phyloP scores from a whole-genome alignment of 2,113 vertebrate genomes.

The Sprattus sprattus region DNA sequence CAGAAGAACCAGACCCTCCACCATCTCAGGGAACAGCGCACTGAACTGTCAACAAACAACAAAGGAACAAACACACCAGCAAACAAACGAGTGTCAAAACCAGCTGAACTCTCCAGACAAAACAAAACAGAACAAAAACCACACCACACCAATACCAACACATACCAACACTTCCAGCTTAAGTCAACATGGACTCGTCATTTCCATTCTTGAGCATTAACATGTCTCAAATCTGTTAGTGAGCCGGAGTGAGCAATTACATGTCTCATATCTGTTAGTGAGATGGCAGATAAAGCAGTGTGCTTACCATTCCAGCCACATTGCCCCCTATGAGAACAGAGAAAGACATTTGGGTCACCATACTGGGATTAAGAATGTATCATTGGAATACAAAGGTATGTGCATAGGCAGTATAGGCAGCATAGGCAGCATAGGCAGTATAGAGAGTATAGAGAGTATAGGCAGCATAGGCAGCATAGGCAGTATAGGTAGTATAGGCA shows the following conservation, averaged over 20 bases:
- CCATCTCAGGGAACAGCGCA: slow-evolving; percentile 86
- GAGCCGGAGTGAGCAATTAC: not conserved
- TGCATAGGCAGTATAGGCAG: no score
- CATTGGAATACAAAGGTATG: no score
- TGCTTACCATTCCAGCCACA: slow-evolving; percentile 77
- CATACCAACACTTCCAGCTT: not conserved
- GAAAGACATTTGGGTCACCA: not conserved
- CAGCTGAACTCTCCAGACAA: not conserved
- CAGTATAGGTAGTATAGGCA: no score
- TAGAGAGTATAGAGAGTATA: no score
- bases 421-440: no score
- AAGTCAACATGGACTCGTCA: not conserved
- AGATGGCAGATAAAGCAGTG: not conserved
- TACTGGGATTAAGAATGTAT: not conserved
- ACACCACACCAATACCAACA: not conserved
- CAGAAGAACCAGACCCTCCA: slow-evolving; percentile 81
- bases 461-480: no score
- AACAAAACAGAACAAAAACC: not conserved
- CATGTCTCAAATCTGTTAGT: not conserved
- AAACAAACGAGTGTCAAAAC: not conserved
- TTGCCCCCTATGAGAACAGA: slow-evolving; percentile 73
- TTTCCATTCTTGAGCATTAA: not conserved
- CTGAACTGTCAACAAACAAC: slow-evolving; percentile 72
- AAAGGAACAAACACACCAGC: not conserved
- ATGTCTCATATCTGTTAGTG: not conserved